Percentiles rank a stretch among this genome's conserved stretches.
These are phyloP conservation scores for Athene cunicularia DNA, from an alignment of 2,113 vertebrate species.

Conservation along the genomic window DNA sequence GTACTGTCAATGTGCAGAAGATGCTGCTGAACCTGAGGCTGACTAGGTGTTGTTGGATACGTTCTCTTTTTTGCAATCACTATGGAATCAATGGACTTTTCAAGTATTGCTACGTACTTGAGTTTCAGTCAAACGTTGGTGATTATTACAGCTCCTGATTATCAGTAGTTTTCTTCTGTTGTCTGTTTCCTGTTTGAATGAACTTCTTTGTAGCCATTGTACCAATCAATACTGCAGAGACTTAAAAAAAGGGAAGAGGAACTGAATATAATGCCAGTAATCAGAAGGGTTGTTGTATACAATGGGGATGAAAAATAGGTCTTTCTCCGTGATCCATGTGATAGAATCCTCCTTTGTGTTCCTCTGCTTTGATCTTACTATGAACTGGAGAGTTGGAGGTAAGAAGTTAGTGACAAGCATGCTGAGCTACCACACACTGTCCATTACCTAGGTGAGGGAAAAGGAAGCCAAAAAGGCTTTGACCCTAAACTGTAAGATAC, in stretches of 20 bases:
- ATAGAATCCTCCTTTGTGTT: not conserved
- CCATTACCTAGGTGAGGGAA: not conserved
- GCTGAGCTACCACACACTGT: constrained; percentile 13
- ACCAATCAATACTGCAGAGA: not conserved
- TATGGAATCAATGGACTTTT: not conserved
- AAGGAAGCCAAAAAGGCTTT: not conserved
- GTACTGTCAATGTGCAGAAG: not conserved
- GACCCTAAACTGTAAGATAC: not conserved
- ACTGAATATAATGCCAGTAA: not conserved
- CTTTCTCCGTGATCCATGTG: not conserved
- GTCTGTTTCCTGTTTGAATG: not conserved
- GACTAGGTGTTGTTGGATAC: not conserved
- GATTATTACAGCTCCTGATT: not conserved
- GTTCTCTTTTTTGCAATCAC: not conserved
- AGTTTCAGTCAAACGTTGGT: not conserved
- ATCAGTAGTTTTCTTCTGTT: not conserved
- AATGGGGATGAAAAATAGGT: not conserved
- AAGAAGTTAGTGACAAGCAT: not conserved
- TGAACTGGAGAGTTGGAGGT: not conserved
- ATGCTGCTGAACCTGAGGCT: not conserved
- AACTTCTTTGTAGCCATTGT: not conserved
- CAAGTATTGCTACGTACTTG: not conserved
- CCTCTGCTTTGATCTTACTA: not conserved
- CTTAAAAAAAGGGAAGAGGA: not conserved
- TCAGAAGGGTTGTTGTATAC: not conserved